phyloP scores from a whole-genome alignment of 1,140 invertebrate species.

The Pantala flavescens region DNA sequence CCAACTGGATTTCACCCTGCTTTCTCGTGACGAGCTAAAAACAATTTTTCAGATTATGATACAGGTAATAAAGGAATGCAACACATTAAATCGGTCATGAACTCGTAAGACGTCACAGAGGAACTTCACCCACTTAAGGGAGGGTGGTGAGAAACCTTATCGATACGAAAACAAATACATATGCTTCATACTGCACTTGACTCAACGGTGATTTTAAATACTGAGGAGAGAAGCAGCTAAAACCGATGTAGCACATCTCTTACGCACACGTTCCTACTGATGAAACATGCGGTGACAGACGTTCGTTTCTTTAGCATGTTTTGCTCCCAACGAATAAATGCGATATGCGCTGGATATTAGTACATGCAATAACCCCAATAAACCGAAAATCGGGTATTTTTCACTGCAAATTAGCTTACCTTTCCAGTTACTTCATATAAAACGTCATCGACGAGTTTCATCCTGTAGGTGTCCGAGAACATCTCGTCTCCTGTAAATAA shows the following conservation, averaged over 20 bases:
- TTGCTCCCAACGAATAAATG: constrained; percentile 17
- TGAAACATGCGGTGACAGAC: not conserved
- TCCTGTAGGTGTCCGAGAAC: constrained; percentile 95
- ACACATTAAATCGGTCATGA: not conserved
- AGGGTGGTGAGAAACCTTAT: no score
- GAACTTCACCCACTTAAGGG: not conserved
- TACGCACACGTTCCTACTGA: not conserved
- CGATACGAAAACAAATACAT: no score
- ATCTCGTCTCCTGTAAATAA: constrained; percentile 79
- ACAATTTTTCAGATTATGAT: constrained; percentile 8
- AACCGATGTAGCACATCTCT: not conserved
- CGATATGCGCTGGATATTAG: constrained; percentile 17
- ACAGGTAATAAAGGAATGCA: not conserved
- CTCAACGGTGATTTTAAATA: no score
- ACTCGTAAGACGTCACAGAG: not conserved
- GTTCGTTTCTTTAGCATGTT: constrained; percentile 16
- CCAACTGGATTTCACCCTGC: constrained; percentile 67
- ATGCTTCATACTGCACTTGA: no score
- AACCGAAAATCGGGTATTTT: not conserved
- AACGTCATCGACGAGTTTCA: constrained; percentile 86
- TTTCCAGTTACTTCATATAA: constrained; percentile 91
- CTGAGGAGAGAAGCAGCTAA: no score
- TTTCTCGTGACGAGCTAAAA: constrained; percentile 57
- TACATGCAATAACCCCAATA: constrained; percentile 18
- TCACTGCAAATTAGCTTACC: constrained; percentile 33